Evolutionary conservation across 2,113 vertebrate species (phyloP).

Genomic region (Mormoops blainvillei): DNA sequence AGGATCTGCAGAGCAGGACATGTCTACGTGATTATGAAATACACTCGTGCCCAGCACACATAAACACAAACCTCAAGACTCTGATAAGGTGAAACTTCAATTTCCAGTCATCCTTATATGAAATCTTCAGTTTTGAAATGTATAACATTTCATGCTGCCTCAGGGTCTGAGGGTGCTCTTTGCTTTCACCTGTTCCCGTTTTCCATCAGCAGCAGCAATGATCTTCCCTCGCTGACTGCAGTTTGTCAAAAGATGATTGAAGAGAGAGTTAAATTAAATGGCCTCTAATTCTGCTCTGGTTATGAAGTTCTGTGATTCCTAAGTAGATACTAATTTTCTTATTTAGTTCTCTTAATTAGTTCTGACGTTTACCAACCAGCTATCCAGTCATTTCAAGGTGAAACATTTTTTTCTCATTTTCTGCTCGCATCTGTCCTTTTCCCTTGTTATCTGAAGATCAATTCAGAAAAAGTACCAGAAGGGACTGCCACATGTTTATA

Average conservation of each 20-base stretch:
- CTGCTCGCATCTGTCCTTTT: not conserved
- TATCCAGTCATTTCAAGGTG: not conserved
- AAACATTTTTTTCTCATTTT: not conserved
- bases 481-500: not conserved
- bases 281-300: not conserved
- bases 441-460: not conserved
- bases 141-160: not conserved
- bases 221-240: not conserved
- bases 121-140: not conserved
- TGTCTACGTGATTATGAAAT: not conserved
- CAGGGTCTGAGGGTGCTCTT: not conserved
- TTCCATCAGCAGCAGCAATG: not conserved
- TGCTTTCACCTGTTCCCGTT: not conserved
- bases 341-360: not conserved
- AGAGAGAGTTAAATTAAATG: not conserved
- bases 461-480: not conserved
- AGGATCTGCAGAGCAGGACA: not conserved
- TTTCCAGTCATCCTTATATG: not conserved
- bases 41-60: not conserved
- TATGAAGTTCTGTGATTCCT: not conserved
- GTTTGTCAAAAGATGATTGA: not conserved
- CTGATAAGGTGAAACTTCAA: not conserved
- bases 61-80: not conserved
- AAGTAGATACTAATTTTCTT: not conserved
- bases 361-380: not conserved